phyloP scores from a whole-genome alignment of 2,113 vertebrate species.

The Colistium nudipinnis region DNA sequence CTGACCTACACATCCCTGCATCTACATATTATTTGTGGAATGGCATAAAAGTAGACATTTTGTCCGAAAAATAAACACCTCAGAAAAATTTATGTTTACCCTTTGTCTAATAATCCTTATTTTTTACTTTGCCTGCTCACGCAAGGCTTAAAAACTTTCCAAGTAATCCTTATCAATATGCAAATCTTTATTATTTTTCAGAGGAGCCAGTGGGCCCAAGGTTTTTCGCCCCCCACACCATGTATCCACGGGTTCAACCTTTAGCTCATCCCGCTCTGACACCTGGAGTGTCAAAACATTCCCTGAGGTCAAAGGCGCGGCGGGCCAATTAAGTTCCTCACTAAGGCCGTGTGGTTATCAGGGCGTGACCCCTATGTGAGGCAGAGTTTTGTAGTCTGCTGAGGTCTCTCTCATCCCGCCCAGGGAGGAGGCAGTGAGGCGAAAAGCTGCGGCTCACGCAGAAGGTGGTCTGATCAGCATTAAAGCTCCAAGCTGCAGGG shows the following conservation, averaged over 20 bases:
- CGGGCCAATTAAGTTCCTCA: slow-evolving; percentile 71
- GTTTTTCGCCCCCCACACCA: slow-evolving; percentile 36
- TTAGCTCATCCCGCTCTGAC: slow-evolving; percentile 65
- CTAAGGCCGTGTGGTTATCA: slow-evolving; percentile 65
- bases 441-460: slow-evolving; percentile 47
- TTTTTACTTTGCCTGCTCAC: slow-evolving; percentile 11
- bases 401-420: slow-evolving; percentile 40
- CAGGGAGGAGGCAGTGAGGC: slow-evolving; percentile 41
- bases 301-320: slow-evolving; percentile 66
- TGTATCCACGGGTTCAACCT: slow-evolving; percentile 47
- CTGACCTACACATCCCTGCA: slow-evolving; percentile 2
- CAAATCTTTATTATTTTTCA: slow-evolving; percentile 37
- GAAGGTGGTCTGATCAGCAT: slow-evolving; percentile 68
- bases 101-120: slow-evolving; percentile 3
- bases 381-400: slow-evolving; percentile 60
- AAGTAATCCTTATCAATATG: slow-evolving; percentile 47
- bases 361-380: slow-evolving; percentile 61
- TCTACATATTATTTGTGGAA: slow-evolving; percentile 13
- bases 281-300: slow-evolving; percentile 61
- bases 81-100: slow-evolving; percentile 6
- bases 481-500: slow-evolving; percentile 70
- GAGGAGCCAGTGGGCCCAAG: slow-evolving; percentile 48
- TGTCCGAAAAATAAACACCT: neutral
- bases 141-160: slow-evolving; percentile 19
- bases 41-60: neutral